These are phyloP conservation scores for Gallinago solitaria DNA, from an alignment of 2,797 vertebrate species.

Conservation along the genomic window DNA sequence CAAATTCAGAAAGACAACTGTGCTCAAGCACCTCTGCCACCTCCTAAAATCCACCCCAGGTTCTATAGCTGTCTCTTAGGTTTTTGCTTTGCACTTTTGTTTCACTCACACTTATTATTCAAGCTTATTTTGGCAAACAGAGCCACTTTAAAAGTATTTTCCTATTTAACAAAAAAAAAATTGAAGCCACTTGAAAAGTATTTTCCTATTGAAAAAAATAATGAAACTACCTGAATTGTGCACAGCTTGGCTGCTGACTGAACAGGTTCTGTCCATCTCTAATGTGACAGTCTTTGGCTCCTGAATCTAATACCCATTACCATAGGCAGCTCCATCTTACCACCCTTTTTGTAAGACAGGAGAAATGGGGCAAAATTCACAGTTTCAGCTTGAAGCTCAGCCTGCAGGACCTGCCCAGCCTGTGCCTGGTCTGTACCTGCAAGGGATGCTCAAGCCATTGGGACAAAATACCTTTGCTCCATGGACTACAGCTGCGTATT, in stretches of 20 bases:
- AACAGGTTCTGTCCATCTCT: not conserved
- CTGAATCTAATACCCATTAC: not conserved
- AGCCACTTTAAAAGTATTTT: not conserved
- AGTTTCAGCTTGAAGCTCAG: not conserved
- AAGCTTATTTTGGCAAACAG: not conserved
- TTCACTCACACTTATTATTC: not conserved
- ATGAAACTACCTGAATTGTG: not conserved
- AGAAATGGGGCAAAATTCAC: not conserved
- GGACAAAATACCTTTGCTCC: not conserved
- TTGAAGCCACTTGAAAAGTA: no score
- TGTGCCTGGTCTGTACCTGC: not conserved
- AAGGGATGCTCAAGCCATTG: not conserved
- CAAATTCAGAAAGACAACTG: not conserved
- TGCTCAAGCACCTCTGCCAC: not conserved
- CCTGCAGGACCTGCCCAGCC: not conserved
- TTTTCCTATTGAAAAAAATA: not conserved
- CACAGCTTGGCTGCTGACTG: not conserved
- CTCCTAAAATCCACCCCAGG: not conserved
- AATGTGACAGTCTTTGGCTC: not conserved
- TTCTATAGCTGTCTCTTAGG: not conserved
- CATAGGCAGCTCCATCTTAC: not conserved
- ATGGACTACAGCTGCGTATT: not conserved
- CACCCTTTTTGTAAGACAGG: not conserved
- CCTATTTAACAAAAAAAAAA: not conserved
- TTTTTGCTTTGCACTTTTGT: not conserved